Evolutionary conservation across 2,888 invertebrate species (phyloP).

Genomic region (Euclidia mi): DNA sequence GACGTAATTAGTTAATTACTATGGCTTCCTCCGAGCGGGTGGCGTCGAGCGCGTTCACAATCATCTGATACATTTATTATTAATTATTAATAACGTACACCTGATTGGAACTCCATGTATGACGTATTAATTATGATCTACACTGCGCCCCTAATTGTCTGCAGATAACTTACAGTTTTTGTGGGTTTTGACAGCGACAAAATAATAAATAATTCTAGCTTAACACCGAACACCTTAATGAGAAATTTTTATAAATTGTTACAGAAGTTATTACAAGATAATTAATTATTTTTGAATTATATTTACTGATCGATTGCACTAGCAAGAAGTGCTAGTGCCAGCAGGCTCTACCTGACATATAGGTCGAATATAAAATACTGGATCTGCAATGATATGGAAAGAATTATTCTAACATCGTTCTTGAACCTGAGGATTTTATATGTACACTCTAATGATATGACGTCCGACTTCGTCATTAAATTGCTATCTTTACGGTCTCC

Average conservation of each 20-base stretch:
- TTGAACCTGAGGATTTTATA: too few relatives aligned
- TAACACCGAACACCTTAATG: conserved; percentile 26
- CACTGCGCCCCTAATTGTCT: conserved; percentile 45
- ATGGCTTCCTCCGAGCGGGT: conserved; percentile 29
- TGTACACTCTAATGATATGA: too few relatives aligned
- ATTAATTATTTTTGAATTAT: too few relatives aligned
- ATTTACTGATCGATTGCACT: too few relatives aligned
- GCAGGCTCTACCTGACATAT: too few relatives aligned
- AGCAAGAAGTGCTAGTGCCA: too few relatives aligned
- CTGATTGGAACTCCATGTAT: conserved; percentile 46
- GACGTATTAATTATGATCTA: conserved; percentile 51
- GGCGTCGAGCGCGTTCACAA: conserved; percentile 26
- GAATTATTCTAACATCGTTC: too few relatives aligned
- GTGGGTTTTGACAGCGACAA: conserved; percentile 47
- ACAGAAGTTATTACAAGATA: conserved; percentile 19
- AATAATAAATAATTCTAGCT: conserved; percentile 50
- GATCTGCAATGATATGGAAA: too few relatives aligned
- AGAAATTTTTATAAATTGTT: conserved; percentile 36
- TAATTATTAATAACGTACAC: conserved; percentile 50
- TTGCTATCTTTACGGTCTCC: not conserved
- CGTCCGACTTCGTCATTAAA: not conserved
- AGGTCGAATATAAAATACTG: too few relatives aligned
- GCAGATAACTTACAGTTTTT: conserved; percentile 40
- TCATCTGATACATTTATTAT: conserved; percentile 53
- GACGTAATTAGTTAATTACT: conserved; percentile 47